A percentile compares a stretch with the other conserved stretches of the same genome.
These are phyloP conservation scores for Neotragus moschatus DNA, from an alignment of 2,113 vertebrate genomes.

Conservation along the genomic window DNA sequence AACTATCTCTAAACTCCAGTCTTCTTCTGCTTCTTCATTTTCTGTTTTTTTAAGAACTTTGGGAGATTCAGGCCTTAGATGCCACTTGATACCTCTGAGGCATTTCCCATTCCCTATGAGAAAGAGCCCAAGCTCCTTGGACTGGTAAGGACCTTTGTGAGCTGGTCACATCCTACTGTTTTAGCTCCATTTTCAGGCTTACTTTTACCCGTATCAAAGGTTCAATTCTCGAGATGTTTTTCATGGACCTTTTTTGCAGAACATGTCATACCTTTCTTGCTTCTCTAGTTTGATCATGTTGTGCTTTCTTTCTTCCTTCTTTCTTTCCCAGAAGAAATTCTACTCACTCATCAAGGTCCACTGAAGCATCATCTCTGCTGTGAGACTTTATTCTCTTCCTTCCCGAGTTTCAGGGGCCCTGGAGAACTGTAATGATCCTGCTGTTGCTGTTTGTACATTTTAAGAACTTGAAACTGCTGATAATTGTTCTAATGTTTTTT, in stretches of 20 bases:
- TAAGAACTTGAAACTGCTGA: background rate
- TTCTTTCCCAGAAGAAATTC: background rate
- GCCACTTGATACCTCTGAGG: background rate
- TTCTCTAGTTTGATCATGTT: background rate
- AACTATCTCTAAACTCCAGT: background rate
- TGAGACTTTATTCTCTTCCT: background rate
- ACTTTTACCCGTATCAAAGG: background rate
- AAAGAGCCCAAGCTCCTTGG: background rate
- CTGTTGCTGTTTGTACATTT: background rate
- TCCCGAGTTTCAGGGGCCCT: background rate
- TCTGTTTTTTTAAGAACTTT: background rate
- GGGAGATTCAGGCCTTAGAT: background rate
- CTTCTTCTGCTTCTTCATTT: background rate
- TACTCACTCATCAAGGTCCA: background rate
- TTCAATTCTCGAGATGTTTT: background rate
- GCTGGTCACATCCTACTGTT: background rate
- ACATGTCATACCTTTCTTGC: background rate
- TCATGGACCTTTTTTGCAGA: background rate
- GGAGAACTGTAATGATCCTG: background rate
- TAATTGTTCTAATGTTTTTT: background rate
- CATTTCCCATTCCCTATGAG: too few relatives aligned
- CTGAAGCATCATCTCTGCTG: background rate
- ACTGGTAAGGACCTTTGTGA: fast-evolving
- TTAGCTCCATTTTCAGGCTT: background rate
- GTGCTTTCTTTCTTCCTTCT: background rate